Conservation (phyloP, 2,113 vertebrate species). For the Oryctolagus cuniculus region mOryCun1.1 NC_091432.1:97323001-97323500, state of each 20-base stretch:
- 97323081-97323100: too few species aligned
- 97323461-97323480: slow-evolving; percentile 87
- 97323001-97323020: too few species aligned
- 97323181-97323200: too few species aligned
- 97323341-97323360: slow-evolving; percentile 92
- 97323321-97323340: slow-evolving; percentile 93
- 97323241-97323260: slow-evolving; percentile 97
- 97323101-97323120: too few species aligned
- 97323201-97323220: slow-evolving; percentile 99
- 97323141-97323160: too few species aligned
- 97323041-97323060: too few species aligned
- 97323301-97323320: slow-evolving; percentile 94
- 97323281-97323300: slow-evolving; percentile 98
- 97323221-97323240: slow-evolving; percentile 94
- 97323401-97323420: slow-evolving; percentile 88
- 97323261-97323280: slow-evolving; percentile 97
- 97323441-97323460: slow-evolving; percentile 89
- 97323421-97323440: slow-evolving; percentile 90
- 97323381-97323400: slow-evolving; percentile 91
- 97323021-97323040: too few species aligned
- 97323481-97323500: slow-evolving; percentile 85
- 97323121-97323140: too few species aligned
- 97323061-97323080: too few species aligned
- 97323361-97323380: slow-evolving; percentile 91
- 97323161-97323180: too few species aligned